These are phyloP conservation scores for Danaus chrysippus DNA, from an alignment of 2,888 invertebrate species.

Conservation along the genomic window DNA sequence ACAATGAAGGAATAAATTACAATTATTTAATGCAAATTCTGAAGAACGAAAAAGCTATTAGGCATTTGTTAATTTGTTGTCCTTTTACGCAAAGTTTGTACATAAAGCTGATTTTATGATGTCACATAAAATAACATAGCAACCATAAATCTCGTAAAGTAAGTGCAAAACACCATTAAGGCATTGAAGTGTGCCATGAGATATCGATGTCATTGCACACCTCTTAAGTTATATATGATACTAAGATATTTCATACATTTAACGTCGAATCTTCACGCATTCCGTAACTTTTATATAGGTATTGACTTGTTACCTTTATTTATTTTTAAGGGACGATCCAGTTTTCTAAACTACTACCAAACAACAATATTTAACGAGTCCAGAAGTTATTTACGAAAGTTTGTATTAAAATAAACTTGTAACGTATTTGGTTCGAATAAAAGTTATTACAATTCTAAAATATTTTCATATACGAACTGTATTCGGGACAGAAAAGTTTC, in stretches of 20 bases:
- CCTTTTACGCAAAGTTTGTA: no score
- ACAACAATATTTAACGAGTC: neutral
- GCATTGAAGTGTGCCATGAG: neutral
- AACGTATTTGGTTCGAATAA: slow-evolving; percentile 4
- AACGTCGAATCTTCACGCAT: no score
- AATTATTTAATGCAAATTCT: no score
- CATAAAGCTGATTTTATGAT: neutral
- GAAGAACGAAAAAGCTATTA: no score
- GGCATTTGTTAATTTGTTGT: no score
- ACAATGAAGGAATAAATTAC: no score
- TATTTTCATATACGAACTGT: neutral
- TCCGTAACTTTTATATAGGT: neutral
- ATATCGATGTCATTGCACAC: neutral
- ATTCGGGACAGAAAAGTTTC: neutral
- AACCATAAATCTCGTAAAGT: slow-evolving; percentile 5
- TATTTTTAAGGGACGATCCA: neutral
- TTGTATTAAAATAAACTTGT: neutral
- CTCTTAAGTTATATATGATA: neutral
- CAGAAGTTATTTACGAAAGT: neutral
- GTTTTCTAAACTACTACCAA: neutral
- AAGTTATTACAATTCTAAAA: slow-evolving; percentile 3
- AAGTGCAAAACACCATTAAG: slow-evolving; percentile 8
- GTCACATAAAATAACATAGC: neutral
- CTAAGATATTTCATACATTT: no score
- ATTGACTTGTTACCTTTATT: neutral